Conservation (phyloP, 2,113 vertebrate genomes). For the Grallaria varia region DNA sequence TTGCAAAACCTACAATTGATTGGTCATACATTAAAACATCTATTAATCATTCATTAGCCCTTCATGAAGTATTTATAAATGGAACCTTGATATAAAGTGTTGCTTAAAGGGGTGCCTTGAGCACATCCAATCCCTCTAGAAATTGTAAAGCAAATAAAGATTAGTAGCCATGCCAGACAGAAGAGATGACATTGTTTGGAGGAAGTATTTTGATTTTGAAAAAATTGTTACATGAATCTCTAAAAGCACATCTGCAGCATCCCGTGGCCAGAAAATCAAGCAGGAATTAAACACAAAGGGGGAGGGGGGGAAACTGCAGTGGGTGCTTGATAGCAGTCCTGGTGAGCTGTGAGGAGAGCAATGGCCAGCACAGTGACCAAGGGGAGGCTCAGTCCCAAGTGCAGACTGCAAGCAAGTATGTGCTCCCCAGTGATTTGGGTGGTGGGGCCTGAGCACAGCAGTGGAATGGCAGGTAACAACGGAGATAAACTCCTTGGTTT, state of each 20-base stretch:
- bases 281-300: background rate
- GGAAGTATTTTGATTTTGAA: conserved; percentile 5
- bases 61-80: conserved; percentile 67
- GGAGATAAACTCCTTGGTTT: background rate
- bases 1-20: conserved; percentile 50
- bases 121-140: conserved; percentile 33
- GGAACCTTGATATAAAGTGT: conserved; percentile 63
- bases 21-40: conserved; percentile 61
- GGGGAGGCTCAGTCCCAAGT: background rate
- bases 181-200: conserved; percentile 5
- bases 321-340: background rate
- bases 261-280: background rate
- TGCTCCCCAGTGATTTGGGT: background rate
- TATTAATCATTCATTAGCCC: conserved; percentile 67
- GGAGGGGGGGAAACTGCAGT: background rate
- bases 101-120: conserved; percentile 49
- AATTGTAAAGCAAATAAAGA: conserved; percentile 42
- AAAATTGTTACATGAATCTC: background rate
- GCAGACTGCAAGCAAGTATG: background rate
- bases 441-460: background rate
- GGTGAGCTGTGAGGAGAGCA: background rate
- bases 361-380: background rate
- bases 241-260: background rate
- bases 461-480: background rate
- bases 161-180: background rate